Percentiles rank a stretch among this genome's conserved stretches.
Conservation (phyloP, 2,888 invertebrate genomes). For the Lithophane leautieri region DNA sequence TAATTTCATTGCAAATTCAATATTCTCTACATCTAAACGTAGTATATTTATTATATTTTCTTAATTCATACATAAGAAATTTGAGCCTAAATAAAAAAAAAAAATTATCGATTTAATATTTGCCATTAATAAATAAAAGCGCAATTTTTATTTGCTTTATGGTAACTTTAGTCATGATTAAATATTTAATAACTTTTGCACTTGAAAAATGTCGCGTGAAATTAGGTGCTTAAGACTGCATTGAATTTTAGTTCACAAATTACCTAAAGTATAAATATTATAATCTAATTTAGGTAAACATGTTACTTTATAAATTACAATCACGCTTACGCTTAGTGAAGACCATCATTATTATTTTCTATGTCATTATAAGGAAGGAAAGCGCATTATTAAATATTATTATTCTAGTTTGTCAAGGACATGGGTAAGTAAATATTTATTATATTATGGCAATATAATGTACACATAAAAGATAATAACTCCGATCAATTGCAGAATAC, state of each 20-base stretch:
- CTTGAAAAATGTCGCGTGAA: neutral
- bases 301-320: constrained; percentile 30
- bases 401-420: constrained; percentile 13
- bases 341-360: constrained; percentile 26
- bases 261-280: neutral
- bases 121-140: too few relatives aligned
- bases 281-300: neutral
- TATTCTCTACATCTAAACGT: neutral
- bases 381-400: constrained; percentile 11
- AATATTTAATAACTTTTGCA: neutral
- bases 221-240: neutral
- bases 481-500: constrained; percentile 10
- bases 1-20: neutral
- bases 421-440: constrained; percentile 16
- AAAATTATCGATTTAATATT: too few relatives aligned
- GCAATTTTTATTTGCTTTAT: neutral
- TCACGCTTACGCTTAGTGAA: constrained; percentile 30
- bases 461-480: constrained; percentile 1
- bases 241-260: neutral
- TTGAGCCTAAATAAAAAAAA: neutral
- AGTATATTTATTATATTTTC: neutral
- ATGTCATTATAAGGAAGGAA: constrained; percentile 7
- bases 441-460: constrained; percentile 27
- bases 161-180: constrained; percentile 8
- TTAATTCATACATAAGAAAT: neutral